Evolutionary conservation across 1,140 invertebrate genomes (phyloP).

Genomic region (Euura saliciscinereae): DNA sequence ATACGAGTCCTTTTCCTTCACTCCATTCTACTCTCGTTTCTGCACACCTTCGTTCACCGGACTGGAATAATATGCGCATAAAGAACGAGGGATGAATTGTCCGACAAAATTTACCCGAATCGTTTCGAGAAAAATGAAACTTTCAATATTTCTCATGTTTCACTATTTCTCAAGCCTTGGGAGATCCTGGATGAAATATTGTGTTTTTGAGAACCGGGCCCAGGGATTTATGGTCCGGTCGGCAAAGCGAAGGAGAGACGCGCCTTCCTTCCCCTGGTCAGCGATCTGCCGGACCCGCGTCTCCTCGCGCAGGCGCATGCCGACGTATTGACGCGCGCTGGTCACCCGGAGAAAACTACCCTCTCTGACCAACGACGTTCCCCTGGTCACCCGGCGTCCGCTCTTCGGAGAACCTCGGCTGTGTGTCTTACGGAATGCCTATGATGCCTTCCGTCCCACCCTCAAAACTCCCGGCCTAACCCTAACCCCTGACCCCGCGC

Average conservation of each 20-base stretch:
- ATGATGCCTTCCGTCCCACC: conserved; percentile 45
- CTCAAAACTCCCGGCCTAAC: conserved; percentile 20
- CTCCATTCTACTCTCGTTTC: not conserved
- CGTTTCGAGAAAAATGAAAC: no score
- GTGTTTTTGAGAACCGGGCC: no score
- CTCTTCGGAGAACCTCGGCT: conserved; percentile 20
- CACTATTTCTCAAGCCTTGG: no score
- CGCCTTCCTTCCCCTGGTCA: conserved; percentile 1
- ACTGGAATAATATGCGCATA: not conserved
- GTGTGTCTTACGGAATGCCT: conserved; percentile 56
- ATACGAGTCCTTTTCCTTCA: not conserved
- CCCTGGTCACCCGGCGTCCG: not conserved
- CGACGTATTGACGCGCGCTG: not conserved
- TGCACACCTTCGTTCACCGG: not conserved
- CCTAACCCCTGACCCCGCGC: not conserved
- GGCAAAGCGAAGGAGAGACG: not conserved
- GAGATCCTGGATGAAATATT: no score
- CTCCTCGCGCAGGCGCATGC: conserved; percentile 8
- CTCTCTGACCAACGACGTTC: conserved; percentile 23
- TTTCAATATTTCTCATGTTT: no score
- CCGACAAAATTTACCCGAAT: no score
- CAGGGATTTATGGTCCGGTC: no score
- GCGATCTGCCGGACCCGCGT: not conserved
- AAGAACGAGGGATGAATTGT: not conserved
- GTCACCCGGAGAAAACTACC: conserved; percentile 13